Percentiles rank a stretch among this genome's conserved stretches.
These are phyloP conservation scores for Lepus oiostolus DNA, from an alignment of 2,797 vertebrate genomes.

Conservation along the genomic window DNA sequence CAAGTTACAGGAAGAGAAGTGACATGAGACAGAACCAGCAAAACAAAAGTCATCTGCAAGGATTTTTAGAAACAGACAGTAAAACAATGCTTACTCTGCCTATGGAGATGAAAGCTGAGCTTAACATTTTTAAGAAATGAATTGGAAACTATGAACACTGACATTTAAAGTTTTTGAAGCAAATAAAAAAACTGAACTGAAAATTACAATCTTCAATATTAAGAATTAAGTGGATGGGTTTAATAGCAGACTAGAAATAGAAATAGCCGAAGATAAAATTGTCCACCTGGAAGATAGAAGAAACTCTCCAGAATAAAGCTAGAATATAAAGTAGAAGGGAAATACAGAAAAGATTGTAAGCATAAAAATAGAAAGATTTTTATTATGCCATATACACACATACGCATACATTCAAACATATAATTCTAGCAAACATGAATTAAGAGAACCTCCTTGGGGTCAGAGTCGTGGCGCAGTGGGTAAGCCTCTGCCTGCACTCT, in stretches of 20 bases:
- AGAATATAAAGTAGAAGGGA: not conserved
- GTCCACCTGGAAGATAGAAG: not conserved
- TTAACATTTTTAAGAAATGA: not conserved
- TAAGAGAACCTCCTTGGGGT: not conserved
- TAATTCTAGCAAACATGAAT: not conserved
- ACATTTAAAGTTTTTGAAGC: not conserved
- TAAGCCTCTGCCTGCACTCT: no score
- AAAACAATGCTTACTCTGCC: not conserved
- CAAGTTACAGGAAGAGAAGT: not conserved
- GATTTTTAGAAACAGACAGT: not conserved
- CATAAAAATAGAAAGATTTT: not conserved
- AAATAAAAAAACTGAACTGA: constrained; percentile 23
- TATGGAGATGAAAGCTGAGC: not conserved
- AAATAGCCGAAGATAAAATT: not conserved
- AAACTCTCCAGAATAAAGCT: not conserved
- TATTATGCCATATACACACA: no score
- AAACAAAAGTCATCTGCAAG: not conserved
- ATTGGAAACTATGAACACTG: not conserved
- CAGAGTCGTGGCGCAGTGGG: not conserved
- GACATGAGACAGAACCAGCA: not conserved
- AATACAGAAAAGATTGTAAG: not conserved
- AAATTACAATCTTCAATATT: not conserved
- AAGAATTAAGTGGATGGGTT: not conserved
- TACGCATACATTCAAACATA: not conserved
- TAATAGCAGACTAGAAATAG: not conserved